Base-by-base conservation (phyloP, 2,113 vertebrate genomes). In the Vidua chalybeata region DNA sequence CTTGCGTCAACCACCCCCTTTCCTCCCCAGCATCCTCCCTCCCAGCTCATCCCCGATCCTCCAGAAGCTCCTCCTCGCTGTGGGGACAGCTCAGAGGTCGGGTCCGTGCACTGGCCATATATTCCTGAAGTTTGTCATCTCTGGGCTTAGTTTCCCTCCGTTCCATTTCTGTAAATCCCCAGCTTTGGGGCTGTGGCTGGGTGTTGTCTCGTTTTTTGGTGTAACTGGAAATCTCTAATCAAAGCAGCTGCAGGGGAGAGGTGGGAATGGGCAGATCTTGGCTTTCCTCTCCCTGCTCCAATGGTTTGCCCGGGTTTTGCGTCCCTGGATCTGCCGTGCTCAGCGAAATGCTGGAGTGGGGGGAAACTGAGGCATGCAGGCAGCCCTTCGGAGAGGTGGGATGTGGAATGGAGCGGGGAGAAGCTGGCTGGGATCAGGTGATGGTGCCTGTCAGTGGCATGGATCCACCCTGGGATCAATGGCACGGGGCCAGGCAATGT, bases 151-250 rank as follows among this genome's bases (percentile, higher is more conserved):
- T 48, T 77, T 78, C 30, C 49, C 30, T 48, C 28, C 0, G 0
- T 71, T 90, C 30, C 48, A 3, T 39, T 61, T 49, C 75, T 9
- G 0, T 95, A 49, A 91, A 96, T 89, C 90, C 80, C 96, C 83
- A 71, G 56, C 58, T 93, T 95, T 92, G 56, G 67, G 84, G 92
- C 51, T 48, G 16, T 4, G 48, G 52, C 85, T 79, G 90, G 95
- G 77, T 90, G 90, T 59, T 86, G 92, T 93, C 90, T 87, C 28
- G 2, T 78, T 87, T 80, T 86, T 86, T 19, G 49, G 56, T 2
- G 2, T 69, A 86, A 33, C 62, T 94, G 93, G 96, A 67, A 95
- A 91, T 96, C 88, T 95, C 17, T 97, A 92, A 96, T 96, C 94
- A 95, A 95, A 92, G 58, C 22, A 1, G 8, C 33, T 22, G 74